Base-by-base conservation (phyloP, 2,797 vertebrate genomes). In the Centropyge bicolor region DNA sequence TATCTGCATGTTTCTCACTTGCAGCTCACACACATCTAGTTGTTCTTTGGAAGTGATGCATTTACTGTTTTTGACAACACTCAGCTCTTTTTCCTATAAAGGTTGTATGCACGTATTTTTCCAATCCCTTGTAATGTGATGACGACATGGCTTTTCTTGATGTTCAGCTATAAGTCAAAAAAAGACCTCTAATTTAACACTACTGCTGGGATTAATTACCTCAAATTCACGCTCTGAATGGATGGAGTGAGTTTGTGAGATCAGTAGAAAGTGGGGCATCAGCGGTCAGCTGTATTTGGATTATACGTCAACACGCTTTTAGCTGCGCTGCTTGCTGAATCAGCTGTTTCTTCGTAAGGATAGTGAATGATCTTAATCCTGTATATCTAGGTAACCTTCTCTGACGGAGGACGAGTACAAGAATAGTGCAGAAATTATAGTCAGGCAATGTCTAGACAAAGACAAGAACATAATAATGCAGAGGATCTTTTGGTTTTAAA, bases 331-430 rank as follows among this genome's bases (percentile, higher is more conserved):
- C 73, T 68, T 82, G 89, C 91, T 92, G 92, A 94, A 81, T 91
- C 91, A 93, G 93, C 90, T 72, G 68, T 90, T 93, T 87, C 87
- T 72, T 60, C 13, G 1, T 61, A 49, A 72, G 82, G 85, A 90
- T 76, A 84, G 86, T 88, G 90, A 93, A 92, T 89, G 82, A 93
- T 93, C 87, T 89, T 92, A 91, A 93, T 92, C 81, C 82, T 86
- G 77, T 91, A 88, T 80, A 89, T 89, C 72, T 79, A 86, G 88
- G 86, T 91, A 90, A 88, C 84, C 86, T 90, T 91, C 74, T 81
- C 79, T 82, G 82, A 89, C 86, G 76, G 80, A 85, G 75, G 65
- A 81, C 45, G 65, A 56, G 66, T 20, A 72, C 57, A 57, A 74
- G 35, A 85, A 62, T 65, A 75, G 71, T 22, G 41, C 64, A 57